These are phyloP conservation scores for Gasterosteus aculeatus DNA, from an alignment of 2,113 vertebrate species.

Conservation along the genomic window DNA sequence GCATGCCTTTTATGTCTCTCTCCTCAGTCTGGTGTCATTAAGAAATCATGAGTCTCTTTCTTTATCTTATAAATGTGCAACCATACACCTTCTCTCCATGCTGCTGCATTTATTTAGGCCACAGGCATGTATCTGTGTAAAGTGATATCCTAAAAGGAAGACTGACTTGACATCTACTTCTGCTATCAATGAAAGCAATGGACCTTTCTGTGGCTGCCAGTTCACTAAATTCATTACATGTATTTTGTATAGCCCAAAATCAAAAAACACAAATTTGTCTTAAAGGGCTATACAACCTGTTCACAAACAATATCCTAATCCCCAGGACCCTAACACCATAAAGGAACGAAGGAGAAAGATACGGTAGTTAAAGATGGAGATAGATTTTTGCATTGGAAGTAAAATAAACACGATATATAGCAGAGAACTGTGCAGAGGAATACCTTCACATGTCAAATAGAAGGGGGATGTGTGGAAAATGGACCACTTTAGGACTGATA, in stretches of 20 bases:
- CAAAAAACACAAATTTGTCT: not conserved
- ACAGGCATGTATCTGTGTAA: conserved; percentile 37
- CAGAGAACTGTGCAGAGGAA: too few species aligned
- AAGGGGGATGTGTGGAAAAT: too few species aligned
- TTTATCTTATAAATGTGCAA: conserved; percentile 61
- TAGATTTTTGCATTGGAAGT: too few species aligned
- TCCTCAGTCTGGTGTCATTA: conserved; percentile 51
- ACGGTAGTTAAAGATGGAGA: too few species aligned
- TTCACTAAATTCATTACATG: not conserved
- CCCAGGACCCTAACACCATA: too few species aligned
- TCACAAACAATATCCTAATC: too few species aligned
- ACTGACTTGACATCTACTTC: conserved; percentile 10
- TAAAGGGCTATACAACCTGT: not conserved
- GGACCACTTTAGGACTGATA: too few species aligned
- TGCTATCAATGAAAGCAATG: conserved; percentile 34
- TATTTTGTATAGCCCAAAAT: not conserved
- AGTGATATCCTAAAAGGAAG: conserved; percentile 38
- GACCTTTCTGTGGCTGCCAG: not conserved
- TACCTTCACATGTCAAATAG: too few species aligned
- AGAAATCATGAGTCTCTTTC: conserved; percentile 69
- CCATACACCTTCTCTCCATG: conserved; percentile 64
- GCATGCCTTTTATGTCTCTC: conserved; percentile 3
- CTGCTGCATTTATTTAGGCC: conserved; percentile 28
- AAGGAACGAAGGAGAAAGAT: too few species aligned
- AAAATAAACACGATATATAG: too few species aligned